phyloP scores from a whole-genome alignment of 2,888 invertebrate species.

The Ichneumoninae sp. region DNA sequence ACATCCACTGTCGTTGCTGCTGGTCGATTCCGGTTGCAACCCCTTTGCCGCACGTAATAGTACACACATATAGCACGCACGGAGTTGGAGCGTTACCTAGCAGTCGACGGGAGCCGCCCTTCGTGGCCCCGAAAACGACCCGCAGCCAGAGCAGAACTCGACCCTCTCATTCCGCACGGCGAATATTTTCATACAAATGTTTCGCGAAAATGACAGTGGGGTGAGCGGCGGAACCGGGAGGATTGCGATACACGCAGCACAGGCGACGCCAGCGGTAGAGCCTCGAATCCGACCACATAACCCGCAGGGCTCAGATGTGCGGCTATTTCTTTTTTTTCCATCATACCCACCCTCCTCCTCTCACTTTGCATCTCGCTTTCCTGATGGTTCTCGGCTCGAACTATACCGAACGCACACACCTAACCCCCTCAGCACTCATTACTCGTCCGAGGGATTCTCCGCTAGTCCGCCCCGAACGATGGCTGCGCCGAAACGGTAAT shows the following conservation, averaged over 20 bases:
- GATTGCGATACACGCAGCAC: slow-evolving; percentile 33
- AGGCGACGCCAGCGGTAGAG: slow-evolving; percentile 14
- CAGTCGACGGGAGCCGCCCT: slow-evolving; percentile 35
- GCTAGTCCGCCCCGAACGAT: slow-evolving; percentile 64
- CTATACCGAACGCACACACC: slow-evolving; percentile 43
- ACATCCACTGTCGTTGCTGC: slow-evolving; percentile 34
- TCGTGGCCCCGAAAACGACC: slow-evolving; percentile 47
- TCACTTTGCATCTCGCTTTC: slow-evolving; percentile 26
- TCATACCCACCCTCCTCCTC: slow-evolving; percentile 54
- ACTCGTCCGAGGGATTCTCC: slow-evolving; percentile 64
- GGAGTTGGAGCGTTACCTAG: slow-evolving; percentile 29
- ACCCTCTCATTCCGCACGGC: slow-evolving; percentile 57
- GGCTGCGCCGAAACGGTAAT: slow-evolving; percentile 79
- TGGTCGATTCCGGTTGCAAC: slow-evolving; percentile 42
- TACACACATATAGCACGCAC: slow-evolving; percentile 25
- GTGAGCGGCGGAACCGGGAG: slow-evolving; percentile 45
- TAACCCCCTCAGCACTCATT: slow-evolving; percentile 73
- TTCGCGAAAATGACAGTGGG: slow-evolving; percentile 75
- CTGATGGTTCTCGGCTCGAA: slow-evolving; percentile 28
- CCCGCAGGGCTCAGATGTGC: slow-evolving; percentile 77
- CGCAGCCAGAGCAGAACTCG: slow-evolving; percentile 36
- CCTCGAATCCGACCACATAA: slow-evolving; percentile 74
- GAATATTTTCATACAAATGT: slow-evolving; percentile 81
- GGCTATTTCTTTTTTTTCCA: slow-evolving; percentile 67
- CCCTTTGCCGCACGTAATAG: slow-evolving; percentile 58